Base-by-base conservation (phyloP, 1,140 invertebrate species). In the Drosophila pandora region DNA sequence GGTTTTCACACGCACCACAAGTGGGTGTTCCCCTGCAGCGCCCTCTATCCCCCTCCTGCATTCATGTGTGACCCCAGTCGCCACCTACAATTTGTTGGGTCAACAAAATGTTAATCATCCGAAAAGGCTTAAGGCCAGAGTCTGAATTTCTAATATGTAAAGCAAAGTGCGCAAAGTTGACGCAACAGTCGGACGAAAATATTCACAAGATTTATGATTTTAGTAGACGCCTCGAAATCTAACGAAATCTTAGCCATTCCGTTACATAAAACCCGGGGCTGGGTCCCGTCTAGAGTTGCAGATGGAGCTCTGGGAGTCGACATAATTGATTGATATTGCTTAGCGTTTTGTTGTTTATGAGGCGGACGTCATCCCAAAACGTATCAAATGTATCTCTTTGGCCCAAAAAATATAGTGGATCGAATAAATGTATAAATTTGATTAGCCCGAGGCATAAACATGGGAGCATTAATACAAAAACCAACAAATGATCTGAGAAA, bases 191-290 rank as follows among this genome's bases (percentile, higher is more conserved):
- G 4, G 45, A 64, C 48, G 53, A 76, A 65, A 88, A 71, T 76
- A 88, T 79, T 68, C 78, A 88, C 58, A 87, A 87, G 82, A 87
- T 87, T 87, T 87, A 87, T 87, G 82, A 72, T 75, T 71, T 88
- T 76, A 67, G 63, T 88, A 82, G 82, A 73, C 62, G 62, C 62
- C 85, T 87, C 79, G 83, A 87, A 76, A 76, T 68, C 73, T 75
- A 75, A 75, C 78, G 82, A 85, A 76, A 76, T 68, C 74, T 76
- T 76, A 76, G 54, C 49, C 70, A 67, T 64, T 55, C 71, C 22
- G 83, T 87, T 87, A 87, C 62, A 82, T 88, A 87, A 85, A 79
- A 61, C 57, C 32, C 32, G 54, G 55, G 48, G 56, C 22, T 69
- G 67, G 61, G 65, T 68, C 39, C 45, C 39, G 5, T 2, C 2